phyloP scores from a whole-genome alignment of 1,140 invertebrate species.

The Apis dorsata region DNA sequence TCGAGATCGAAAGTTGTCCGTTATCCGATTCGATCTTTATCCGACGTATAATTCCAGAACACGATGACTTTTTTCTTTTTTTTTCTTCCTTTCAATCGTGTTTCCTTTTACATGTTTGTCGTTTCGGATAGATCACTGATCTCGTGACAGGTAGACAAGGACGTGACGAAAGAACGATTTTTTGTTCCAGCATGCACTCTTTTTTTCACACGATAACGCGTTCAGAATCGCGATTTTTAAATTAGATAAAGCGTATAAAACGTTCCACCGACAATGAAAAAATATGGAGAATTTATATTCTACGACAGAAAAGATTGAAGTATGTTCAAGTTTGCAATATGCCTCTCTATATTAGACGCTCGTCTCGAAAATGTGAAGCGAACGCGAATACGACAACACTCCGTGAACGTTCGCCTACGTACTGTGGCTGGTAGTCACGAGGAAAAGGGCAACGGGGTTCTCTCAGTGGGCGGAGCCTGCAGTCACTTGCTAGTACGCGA shows the following conservation, averaged over 20 bases:
- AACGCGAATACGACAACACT: constrained; percentile 60
- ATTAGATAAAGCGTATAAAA: background rate
- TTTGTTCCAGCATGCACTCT: constrained; percentile 2
- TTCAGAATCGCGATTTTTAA: constrained; percentile 19
- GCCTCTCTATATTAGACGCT: background rate
- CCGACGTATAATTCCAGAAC: background rate
- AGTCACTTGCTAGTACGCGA: constrained; percentile 49
- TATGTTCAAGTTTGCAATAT: background rate
- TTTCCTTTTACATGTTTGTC: constrained; percentile 55
- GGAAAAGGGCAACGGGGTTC: constrained; percentile 76
- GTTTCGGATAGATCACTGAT: constrained; percentile 19
- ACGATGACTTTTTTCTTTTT: constrained; percentile 6
- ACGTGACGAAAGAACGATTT: background rate
- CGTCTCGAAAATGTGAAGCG: constrained; percentile 40
- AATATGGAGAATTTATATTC: background rate
- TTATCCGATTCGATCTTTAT: constrained; percentile 30
- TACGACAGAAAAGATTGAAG: background rate
- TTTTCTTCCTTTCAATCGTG: constrained; percentile 1
- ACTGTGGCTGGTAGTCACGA: constrained; percentile 78
- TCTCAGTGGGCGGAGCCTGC: constrained; percentile 66
- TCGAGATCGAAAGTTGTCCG: constrained; percentile 40
- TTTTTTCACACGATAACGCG: background rate
- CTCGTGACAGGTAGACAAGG: background rate
- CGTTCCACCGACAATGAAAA: background rate
- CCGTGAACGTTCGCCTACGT: constrained; percentile 75